Conservation (phyloP, 1,140 invertebrate genomes). For the Plutomurus gul region DNA sequence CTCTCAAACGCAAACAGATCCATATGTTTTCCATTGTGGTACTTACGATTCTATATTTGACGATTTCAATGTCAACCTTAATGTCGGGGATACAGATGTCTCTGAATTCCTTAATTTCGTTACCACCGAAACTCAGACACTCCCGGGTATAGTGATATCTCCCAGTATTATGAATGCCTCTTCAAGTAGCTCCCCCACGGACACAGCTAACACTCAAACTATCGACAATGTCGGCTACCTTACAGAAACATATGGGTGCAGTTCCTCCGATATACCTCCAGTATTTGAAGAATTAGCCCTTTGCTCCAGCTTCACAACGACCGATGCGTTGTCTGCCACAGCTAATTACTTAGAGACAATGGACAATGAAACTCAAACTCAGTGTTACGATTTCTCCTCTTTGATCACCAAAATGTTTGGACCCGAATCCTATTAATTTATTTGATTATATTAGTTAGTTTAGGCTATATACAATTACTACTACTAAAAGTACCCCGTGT, state of each 20-base stretch:
- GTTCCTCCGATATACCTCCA: neutral
- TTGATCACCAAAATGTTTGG: neutral
- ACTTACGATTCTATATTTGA: neutral
- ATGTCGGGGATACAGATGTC: constrained; percentile 1
- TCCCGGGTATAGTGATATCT: neutral
- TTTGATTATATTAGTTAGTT: neutral
- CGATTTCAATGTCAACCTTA: constrained; percentile 26
- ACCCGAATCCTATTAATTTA: neutral
- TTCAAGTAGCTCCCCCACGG: neutral
- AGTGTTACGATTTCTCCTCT: neutral
- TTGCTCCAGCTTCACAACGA: neutral
- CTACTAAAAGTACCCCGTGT: too few species aligned
- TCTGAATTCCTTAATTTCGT: constrained; percentile 41
- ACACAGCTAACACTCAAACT: neutral
- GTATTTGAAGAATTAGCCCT: neutral
- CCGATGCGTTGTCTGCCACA: neutral
- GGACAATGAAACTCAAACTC: constrained; percentile 46
- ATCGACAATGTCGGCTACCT: neutral
- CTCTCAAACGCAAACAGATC: constrained; percentile 40
- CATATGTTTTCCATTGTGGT: constrained; percentile 4
- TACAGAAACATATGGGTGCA: neutral
- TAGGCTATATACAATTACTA: too few species aligned
- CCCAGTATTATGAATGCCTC: neutral
- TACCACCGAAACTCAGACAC: constrained; percentile 40
- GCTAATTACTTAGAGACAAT: constrained; percentile 38